Conservation (phyloP, 2,888 invertebrate genomes). For the Rhingia rostrata region DNA sequence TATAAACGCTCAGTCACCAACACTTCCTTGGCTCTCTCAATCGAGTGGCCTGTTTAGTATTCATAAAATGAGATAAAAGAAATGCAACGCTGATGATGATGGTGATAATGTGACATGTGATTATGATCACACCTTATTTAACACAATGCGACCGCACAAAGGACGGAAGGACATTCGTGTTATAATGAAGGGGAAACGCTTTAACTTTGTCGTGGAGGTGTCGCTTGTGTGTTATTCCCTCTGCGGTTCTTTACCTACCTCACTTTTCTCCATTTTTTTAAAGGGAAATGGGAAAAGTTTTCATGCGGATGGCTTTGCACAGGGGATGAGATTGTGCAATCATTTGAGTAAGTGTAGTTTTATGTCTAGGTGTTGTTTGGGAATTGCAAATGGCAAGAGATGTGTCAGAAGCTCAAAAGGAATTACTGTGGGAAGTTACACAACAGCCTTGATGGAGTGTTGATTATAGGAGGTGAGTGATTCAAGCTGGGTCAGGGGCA, state of each 20-base stretch:
- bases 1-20: not conserved
- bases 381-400: not conserved
- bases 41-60: slow-evolving; percentile 55
- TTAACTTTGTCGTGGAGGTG: slow-evolving; percentile 23
- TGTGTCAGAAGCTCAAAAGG: not conserved
- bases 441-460: no score
- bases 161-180: slow-evolving; percentile 19
- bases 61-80: slow-evolving; percentile 50
- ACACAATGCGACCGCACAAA: slow-evolving; percentile 21
- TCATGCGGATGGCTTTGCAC: not conserved
- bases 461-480: no score
- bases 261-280: not conserved
- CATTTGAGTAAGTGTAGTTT: slow-evolving; percentile 14
- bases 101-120: slow-evolving; percentile 60
- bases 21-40: not conserved
- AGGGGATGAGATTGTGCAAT: slow-evolving; percentile 18
- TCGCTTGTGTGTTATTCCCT: slow-evolving; percentile 1
- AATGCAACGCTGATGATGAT: slow-evolving; percentile 39
- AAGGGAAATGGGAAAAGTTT: slow-evolving; percentile 27
- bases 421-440: not conserved
- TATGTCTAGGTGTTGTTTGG: not conserved
- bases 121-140: slow-evolving; percentile 63
- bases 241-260: not conserved
- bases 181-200: slow-evolving; percentile 21
- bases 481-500: no score